Evolutionary conservation across 2,113 vertebrate genomes (phyloP).

Genomic region (Oncorhynchus keta): DNA sequence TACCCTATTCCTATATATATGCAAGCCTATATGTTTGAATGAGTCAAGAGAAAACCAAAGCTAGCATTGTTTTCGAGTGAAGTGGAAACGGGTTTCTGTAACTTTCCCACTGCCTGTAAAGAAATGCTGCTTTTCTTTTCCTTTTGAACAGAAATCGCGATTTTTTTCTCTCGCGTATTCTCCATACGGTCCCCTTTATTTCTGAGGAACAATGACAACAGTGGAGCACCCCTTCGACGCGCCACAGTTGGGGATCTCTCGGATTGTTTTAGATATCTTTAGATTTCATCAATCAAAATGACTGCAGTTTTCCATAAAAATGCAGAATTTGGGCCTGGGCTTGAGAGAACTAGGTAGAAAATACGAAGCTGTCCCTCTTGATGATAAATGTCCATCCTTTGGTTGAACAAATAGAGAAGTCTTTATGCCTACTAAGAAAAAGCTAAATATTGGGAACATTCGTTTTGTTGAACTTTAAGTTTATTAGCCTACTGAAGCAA

Average conservation of each 20-base stretch:
- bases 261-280: constrained; percentile 98
- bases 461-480: too few relatives aligned
- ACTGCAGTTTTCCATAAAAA: constrained; percentile 99
- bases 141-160: constrained; percentile 90
- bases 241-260: constrained; percentile 98
- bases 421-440: too few relatives aligned
- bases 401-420: constrained; percentile 75
- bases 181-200: constrained; percentile 84
- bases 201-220: constrained; percentile 95
- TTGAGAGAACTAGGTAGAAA: constrained; percentile 96
- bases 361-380: constrained; percentile 96
- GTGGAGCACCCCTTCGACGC: constrained; percentile 95
- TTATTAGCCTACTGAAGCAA: too few relatives aligned
- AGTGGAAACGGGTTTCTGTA: constrained; percentile 86
- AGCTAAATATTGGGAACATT: constrained; percentile 14
- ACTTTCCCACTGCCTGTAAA: constrained; percentile 91
- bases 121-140: constrained; percentile 79
- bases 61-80: constrained; percentile 79
- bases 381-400: constrained; percentile 99
- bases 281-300: constrained; percentile 99
- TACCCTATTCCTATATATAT: constrained; percentile 43
- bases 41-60: constrained; percentile 64
- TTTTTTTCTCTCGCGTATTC: constrained; percentile 88
- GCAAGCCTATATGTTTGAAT: constrained; percentile 59
- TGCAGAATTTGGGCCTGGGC: constrained; percentile 98